Percentiles rank a stretch among this genome's conserved stretches.
Conservation (phyloP, 2,113 vertebrate species). For the Nycticorax nycticorax region DNA sequence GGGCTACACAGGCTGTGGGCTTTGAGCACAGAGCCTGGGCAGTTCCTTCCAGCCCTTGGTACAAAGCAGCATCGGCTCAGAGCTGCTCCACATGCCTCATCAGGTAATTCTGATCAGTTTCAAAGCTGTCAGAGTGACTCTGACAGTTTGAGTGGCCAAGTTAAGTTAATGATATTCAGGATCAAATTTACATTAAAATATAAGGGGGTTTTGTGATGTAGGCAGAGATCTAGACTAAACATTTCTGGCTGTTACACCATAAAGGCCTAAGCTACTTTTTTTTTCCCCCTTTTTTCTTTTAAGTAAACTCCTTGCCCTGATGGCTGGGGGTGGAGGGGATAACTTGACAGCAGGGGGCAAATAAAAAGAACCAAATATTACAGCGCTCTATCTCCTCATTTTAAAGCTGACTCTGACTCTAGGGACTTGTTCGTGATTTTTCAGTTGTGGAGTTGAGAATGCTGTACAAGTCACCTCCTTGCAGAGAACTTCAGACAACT, state of each 20-base stretch:
- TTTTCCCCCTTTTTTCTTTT: neutral
- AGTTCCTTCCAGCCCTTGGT: neutral
- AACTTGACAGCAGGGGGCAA: neutral
- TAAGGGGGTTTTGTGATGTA: neutral
- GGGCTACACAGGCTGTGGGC: neutral
- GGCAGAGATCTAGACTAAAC: neutral
- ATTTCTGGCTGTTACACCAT: neutral
- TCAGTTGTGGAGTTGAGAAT: neutral
- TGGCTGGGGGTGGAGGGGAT: accelerated
- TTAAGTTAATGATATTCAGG: neutral
- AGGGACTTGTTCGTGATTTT: neutral
- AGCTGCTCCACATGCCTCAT: neutral
- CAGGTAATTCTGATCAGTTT: neutral
- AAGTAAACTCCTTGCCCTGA: neutral
- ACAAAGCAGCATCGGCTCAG: neutral
- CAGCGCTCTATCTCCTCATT: neutral
- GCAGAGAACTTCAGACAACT: neutral
- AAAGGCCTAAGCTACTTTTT: neutral
- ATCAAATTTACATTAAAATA: neutral
- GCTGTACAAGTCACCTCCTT: neutral
- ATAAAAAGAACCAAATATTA: neutral
- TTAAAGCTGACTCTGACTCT: neutral
- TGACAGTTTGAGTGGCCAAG: neutral
- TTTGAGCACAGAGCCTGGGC: neutral
- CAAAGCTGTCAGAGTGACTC: neutral